These are phyloP conservation scores for Cyclophora albipunctata DNA, from an alignment of 2,888 invertebrate genomes.

Conservation along the genomic window DNA sequence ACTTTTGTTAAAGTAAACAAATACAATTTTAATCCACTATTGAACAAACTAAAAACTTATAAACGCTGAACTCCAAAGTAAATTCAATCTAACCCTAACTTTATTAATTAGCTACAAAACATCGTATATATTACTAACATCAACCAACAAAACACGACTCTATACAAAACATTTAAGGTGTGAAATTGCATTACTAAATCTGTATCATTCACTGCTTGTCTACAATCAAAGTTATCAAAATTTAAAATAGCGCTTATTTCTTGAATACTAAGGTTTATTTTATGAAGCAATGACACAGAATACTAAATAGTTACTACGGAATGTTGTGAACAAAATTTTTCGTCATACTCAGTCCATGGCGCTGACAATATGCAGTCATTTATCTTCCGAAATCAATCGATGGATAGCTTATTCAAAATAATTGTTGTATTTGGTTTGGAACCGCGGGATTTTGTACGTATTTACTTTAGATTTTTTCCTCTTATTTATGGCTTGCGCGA, in stretches of 20 bases:
- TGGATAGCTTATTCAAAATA: conserved; percentile 75
- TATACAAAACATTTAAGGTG: conserved; percentile 16
- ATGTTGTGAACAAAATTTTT: conserved; percentile 44
- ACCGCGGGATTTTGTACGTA: conserved; percentile 64
- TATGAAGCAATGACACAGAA: no score
- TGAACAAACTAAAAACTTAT: conserved; percentile 43
- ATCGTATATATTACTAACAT: conserved; percentile 13
- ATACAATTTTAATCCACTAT: conserved; percentile 48
- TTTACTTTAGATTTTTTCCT: conserved; percentile 72
- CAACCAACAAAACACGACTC: conserved; percentile 20
- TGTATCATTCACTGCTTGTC: conserved; percentile 52
- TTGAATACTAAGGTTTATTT: conserved; percentile 35
- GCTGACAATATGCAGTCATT: conserved; percentile 74
- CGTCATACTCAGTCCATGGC: conserved; percentile 65
- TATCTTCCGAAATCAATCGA: conserved; percentile 76
- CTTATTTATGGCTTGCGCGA: conserved; percentile 56
- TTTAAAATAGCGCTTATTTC: conserved; percentile 49
- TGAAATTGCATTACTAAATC: conserved; percentile 30
- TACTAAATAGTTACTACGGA: no score
- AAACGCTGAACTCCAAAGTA: conserved; percentile 66
- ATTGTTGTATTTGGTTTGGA: conserved; percentile 65
- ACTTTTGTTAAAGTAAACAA: conserved; percentile 48
- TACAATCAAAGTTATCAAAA: conserved; percentile 52
- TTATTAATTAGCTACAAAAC: conserved; percentile 18
- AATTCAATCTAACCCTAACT: conserved; percentile 52